phyloP scores from a whole-genome alignment of 1,140 invertebrate genomes.

The Ips nitidus region DNA sequence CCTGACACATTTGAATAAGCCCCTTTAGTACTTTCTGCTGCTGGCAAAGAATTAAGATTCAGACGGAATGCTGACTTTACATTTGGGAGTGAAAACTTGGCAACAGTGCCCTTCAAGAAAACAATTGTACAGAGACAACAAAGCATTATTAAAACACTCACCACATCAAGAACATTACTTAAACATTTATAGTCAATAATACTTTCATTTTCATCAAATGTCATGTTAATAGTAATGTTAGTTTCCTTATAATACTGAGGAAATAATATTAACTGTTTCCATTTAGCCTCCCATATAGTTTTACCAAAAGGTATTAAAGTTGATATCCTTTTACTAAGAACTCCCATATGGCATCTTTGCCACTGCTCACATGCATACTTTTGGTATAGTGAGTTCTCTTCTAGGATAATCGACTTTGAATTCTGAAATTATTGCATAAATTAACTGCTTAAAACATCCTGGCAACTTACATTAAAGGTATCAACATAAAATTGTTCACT shows the following conservation, averaged over 20 bases:
- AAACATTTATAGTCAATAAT: constrained; percentile 38
- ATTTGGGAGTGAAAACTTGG: not conserved
- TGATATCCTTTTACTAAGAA: constrained; percentile 14
- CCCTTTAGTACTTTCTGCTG: not conserved
- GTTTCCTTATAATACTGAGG: constrained; percentile 38
- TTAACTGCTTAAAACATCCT: constrained; percentile 11
- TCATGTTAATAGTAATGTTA: constrained; percentile 31
- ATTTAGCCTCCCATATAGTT: constrained; percentile 33
- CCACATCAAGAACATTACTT: not conserved
- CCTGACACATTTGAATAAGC: not conserved
- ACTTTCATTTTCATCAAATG: constrained; percentile 37
- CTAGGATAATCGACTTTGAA: constrained; percentile 36
- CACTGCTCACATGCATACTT: constrained; percentile 36
- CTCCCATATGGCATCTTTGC: constrained; percentile 17
- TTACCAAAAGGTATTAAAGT: constrained; percentile 24
- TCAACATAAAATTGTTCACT: constrained; percentile 21
- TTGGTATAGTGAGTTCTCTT: constrained; percentile 40
- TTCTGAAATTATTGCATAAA: constrained; percentile 35
- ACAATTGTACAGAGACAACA: not conserved
- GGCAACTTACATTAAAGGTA: constrained; percentile 26
- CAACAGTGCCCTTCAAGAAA: not conserved
- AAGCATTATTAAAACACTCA: not conserved
- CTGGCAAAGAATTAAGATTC: not conserved
- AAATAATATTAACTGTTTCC: constrained; percentile 36
- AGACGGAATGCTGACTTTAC: not conserved